Base-by-base conservation (phyloP, 2,113 vertebrate genomes). In the Ammodytes marinus region DNA sequence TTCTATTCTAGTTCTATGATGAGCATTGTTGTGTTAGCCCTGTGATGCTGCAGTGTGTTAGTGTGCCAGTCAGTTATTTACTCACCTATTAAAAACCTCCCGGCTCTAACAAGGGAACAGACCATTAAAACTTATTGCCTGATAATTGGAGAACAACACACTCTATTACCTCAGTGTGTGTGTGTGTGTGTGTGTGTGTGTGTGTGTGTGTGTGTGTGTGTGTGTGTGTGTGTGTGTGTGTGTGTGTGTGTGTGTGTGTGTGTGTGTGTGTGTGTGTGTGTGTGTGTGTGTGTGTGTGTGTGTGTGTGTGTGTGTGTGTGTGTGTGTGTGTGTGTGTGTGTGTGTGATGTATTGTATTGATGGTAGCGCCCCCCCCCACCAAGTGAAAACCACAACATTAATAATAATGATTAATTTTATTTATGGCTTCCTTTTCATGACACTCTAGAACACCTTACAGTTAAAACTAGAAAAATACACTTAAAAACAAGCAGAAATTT, bases 51-150 rank as follows among this genome's bases (percentile, higher is more conserved):
- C 4, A 15, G 17, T 74, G 11, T 65, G 40, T 64, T 77, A 11
- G 11, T 64, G 6, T 54, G 59, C 42, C 72, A 49, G 43, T 54
- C 63, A 17, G 43, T 65, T 73, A 39, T 80, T 83, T 69, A 78
- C 69, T 72, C 35, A 75, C 55, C 61, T 67, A 77, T 84, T 84
- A 78, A 88, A 91, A 71, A 54, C 75, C 73, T 53, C 47, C n/a
- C 69, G 75, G 63, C 49, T 76, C 66, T 87, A 86, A 87, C 71
- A 61, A 87, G 71, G 80, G 70, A 69, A 54, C 5, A 72, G 55
- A 35, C 60, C 77, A 75, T 88, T 87, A 83, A 87, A 82, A 59
- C 63, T 13, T 75, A 79, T 8, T 81, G 74, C 47, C 80, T 63
- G 66, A 64, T 88, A 80, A 88, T 73, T 74, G 67, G 42, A 80